Evolutionary conservation across 1,140 invertebrate genomes (phyloP).

Genomic region (Drosophila rufa): DNA sequence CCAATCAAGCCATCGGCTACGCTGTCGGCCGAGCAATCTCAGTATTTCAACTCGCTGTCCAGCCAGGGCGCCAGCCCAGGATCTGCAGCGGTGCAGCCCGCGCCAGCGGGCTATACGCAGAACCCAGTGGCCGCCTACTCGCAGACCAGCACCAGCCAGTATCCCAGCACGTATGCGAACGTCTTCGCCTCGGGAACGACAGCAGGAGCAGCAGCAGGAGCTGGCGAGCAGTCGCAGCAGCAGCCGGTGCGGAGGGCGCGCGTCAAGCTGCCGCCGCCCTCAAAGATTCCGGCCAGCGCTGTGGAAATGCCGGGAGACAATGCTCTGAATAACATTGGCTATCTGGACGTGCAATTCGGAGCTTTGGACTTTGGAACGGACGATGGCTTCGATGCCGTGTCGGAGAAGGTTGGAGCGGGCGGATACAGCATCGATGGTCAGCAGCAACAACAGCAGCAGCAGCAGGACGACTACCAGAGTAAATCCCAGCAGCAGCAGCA

Average conservation of each 20-base stretch:
- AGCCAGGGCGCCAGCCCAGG: slow-evolving; percentile 70
- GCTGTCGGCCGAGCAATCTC: slow-evolving; percentile 84
- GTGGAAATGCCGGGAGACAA: slow-evolving; percentile 97
- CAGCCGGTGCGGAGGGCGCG: slow-evolving; percentile 89
- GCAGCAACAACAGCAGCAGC: slow-evolving; percentile 70
- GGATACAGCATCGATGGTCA: slow-evolving; percentile 73
- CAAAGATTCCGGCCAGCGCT: slow-evolving; percentile 96
- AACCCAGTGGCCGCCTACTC: slow-evolving; percentile 46
- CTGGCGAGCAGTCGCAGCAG: slow-evolving; percentile 78
- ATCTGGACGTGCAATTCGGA: slow-evolving; percentile 97
- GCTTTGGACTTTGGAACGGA: slow-evolving; percentile 93
- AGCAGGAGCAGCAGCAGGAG: slow-evolving; percentile 51
- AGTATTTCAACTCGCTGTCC: slow-evolving; percentile 85
- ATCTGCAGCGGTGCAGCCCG: slow-evolving; percentile 52
- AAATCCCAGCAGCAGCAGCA: slow-evolving; percentile 75
- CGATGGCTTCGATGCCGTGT: slow-evolving; percentile 86
- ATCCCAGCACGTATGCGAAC: slow-evolving; percentile 75
- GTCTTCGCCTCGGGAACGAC: slow-evolving; percentile 73
- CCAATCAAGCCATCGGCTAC: slow-evolving; percentile 79
- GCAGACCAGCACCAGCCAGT: slow-evolving; percentile 46
- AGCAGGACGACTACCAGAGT: slow-evolving; percentile 77
- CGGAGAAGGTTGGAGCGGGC: slow-evolving; percentile 86
- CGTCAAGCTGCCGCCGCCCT: slow-evolving; percentile 94
- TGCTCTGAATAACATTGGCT: slow-evolving; percentile 89
- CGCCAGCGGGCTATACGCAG: slow-evolving; percentile 42